Percentiles rank a stretch among this genome's conserved stretches.
Evolutionary conservation across 2,888 invertebrate species (phyloP).

Genomic region (Harpagoxenus sublaevis): DNA sequence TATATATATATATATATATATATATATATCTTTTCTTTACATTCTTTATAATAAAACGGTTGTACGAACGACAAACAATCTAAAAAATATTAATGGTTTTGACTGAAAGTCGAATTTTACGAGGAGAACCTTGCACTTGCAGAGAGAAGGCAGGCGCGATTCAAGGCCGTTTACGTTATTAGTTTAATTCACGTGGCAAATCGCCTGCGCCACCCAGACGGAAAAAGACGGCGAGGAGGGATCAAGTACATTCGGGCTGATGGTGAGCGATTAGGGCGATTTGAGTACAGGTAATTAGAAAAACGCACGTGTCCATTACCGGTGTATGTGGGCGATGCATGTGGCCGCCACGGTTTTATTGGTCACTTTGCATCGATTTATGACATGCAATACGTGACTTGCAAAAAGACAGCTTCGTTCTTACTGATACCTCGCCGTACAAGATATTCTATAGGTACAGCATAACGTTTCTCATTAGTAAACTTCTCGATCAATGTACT

Average conservation of each 20-base stretch:
- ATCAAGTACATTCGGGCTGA: conserved; percentile 1
- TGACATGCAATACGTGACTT: conserved; percentile 71
- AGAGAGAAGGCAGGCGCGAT: not conserved
- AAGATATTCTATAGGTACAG: not conserved
- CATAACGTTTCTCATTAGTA: not conserved
- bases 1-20: no score
- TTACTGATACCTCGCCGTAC: not conserved
- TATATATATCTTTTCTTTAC: not conserved
- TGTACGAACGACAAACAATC: not conserved
- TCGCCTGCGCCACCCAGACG: not conserved
- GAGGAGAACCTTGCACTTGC: not conserved
- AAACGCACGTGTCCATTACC: conserved; percentile 55
- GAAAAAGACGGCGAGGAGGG: not conserved
- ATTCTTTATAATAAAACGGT: not conserved
- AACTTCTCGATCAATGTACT: not conserved
- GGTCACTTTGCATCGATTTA: conserved; percentile 76
- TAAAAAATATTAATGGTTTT: conserved; percentile 6
- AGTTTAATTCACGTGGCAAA: conserved; percentile 13
- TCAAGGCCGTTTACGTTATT: conserved; percentile 18
- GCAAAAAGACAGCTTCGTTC: conserved; percentile 56
- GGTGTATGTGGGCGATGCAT: conserved; percentile 62
- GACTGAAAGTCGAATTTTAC: not conserved
- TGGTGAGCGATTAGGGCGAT: conserved; percentile 32
- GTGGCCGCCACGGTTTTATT: conserved; percentile 68
- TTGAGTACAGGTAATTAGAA: conserved; percentile 56